phyloP scores from a whole-genome alignment of 2,888 invertebrate species.

The Andrena praecox region DNA sequence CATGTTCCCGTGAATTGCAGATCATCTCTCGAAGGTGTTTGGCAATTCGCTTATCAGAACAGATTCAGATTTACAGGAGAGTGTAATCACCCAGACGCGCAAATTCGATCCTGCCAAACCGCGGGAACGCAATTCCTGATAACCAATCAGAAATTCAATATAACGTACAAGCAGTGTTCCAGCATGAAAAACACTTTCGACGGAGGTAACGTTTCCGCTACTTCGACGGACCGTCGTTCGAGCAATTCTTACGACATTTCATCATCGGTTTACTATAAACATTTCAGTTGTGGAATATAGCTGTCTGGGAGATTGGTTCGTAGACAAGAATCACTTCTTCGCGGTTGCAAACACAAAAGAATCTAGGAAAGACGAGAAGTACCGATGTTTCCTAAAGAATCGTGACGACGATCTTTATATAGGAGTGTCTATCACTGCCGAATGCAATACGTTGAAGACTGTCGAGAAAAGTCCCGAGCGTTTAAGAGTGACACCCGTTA shows the following conservation, averaged over 20 bases:
- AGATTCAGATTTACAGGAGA: conserved; percentile 96
- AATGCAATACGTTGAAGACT: conserved; percentile 96
- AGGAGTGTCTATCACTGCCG: conserved; percentile 96
- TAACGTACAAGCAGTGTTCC: conserved; percentile 95
- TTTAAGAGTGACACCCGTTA: conserved; percentile 93
- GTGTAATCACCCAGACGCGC: conserved; percentile 94
- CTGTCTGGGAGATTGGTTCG: conserved; percentile 98
- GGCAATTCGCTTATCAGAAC: conserved; percentile 97
- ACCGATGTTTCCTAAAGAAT: conserved; percentile 97
- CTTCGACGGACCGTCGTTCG: background rate
- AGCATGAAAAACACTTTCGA: conserved; percentile 96
- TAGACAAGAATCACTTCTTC: conserved; percentile 97
- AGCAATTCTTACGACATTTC: background rate
- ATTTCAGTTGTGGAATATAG: conserved; percentile 93
- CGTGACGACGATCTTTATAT: conserved; percentile 96
- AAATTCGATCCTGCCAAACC: conserved; percentile 97
- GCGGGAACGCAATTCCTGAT: conserved; percentile 98
- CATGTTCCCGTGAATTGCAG: conserved; percentile 96
- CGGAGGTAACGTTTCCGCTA: conserved; percentile 87
- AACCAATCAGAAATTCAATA: conserved; percentile 98
- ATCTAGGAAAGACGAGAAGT: conserved; percentile 97
- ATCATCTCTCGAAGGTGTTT: conserved; percentile 97
- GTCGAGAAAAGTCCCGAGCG: conserved; percentile 97
- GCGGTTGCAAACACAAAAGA: conserved; percentile 99
- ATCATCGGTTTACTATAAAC: background rate